Evolutionary conservation across 2,113 vertebrate genomes (phyloP).

Genomic region (Neotoma lepida): DNA sequence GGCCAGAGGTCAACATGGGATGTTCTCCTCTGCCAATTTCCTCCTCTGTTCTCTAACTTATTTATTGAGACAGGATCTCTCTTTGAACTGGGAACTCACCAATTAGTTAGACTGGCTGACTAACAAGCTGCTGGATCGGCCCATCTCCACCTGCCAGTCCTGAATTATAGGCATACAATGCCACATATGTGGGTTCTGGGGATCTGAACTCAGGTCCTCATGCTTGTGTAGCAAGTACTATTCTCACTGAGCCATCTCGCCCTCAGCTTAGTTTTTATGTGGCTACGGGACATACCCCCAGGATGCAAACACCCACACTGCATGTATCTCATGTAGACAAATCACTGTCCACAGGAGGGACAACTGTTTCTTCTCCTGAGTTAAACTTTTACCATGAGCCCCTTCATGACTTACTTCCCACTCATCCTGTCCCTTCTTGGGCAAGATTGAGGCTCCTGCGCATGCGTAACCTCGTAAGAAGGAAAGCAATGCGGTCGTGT

Average conservation of each 20-base stretch:
- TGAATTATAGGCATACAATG: not conserved
- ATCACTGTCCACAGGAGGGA: not conserved
- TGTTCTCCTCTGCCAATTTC: not conserved
- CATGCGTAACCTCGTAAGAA: not conserved
- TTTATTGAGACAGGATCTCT: not conserved
- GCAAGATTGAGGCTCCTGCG: not conserved
- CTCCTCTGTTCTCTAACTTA: not conserved
- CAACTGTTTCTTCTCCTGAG: not conserved
- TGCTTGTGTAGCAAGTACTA: too few relatives aligned
- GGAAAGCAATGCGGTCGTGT: not conserved
- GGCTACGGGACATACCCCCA: not conserved
- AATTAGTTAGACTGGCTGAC: not conserved
- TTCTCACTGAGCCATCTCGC: too few relatives aligned
- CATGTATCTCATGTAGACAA: not conserved
- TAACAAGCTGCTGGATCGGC: too few relatives aligned
- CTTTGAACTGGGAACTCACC: not conserved
- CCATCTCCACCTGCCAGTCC: not conserved
- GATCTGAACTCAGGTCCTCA: not conserved
- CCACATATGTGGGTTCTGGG: not conserved
- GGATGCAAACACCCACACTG: too few relatives aligned
- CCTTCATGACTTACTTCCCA: not conserved
- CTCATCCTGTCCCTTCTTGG: not conserved
- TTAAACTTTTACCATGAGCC: not conserved
- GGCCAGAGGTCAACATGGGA: not conserved
- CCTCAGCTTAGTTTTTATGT: not conserved